Conservation (phyloP, 2,888 invertebrate species). For the Drosophila greeni region DNA sequence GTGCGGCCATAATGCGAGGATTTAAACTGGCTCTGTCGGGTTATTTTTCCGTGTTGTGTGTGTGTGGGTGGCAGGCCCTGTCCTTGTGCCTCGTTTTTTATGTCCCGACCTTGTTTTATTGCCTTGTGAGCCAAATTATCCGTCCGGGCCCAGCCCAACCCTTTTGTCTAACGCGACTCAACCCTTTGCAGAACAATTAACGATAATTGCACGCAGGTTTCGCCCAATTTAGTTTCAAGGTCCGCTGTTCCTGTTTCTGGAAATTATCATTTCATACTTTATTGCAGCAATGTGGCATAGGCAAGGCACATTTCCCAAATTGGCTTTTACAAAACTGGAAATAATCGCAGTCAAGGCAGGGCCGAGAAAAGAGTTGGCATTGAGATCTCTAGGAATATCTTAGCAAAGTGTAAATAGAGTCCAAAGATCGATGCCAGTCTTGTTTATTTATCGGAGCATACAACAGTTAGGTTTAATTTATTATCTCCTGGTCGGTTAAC, state of each 20-base stretch:
- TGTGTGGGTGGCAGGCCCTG: slow-evolving; percentile 29
- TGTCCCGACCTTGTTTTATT: slow-evolving; percentile 59
- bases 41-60: slow-evolving; percentile 1
- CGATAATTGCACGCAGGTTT: slow-evolving; percentile 72
- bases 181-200: slow-evolving; percentile 69
- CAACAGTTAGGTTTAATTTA: slow-evolving; percentile 2
- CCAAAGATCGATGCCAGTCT: slow-evolving; percentile 5
- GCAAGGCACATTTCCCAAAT: slow-evolving; percentile 44
- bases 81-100: slow-evolving; percentile 43
- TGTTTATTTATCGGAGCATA: background rate
- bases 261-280: slow-evolving; percentile 65
- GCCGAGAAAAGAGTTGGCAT: slow-evolving; percentile 7
- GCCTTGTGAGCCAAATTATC: slow-evolving; percentile 55
- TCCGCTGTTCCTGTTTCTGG: slow-evolving; percentile 59
- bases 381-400: background rate
- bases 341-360: slow-evolving; percentile 58
- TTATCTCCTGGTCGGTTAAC: background rate
- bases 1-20: slow-evolving; percentile 57
- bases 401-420: background rate
- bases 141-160: no score
- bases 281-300: slow-evolving; percentile 51
- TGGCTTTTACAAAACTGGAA: slow-evolving; percentile 61
- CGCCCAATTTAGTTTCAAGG: slow-evolving; percentile 69
- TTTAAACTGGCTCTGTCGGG: slow-evolving; percentile 45
- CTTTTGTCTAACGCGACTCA: slow-evolving; percentile 47